phyloP scores from a whole-genome alignment of 2,888 invertebrate genomes.

The Deilephila elpenor region DNA sequence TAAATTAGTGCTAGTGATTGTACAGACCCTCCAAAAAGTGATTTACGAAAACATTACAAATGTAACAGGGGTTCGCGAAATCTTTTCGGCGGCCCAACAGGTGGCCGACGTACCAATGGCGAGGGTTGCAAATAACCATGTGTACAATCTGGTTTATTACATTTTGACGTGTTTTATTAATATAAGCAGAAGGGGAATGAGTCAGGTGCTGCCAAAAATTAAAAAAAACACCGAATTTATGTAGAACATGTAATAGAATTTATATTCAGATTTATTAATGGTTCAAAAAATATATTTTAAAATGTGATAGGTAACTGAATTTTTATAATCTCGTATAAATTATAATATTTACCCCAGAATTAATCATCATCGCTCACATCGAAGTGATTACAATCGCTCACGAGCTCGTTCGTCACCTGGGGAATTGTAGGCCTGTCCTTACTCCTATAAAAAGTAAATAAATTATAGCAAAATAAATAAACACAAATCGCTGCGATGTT shows the following conservation, averaged over 20 bases:
- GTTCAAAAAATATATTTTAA: too few species aligned
- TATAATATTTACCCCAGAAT: too few species aligned
- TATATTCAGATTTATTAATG: too few species aligned
- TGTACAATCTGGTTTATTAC: not conserved
- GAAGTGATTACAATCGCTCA: too few species aligned
- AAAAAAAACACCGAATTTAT: not conserved
- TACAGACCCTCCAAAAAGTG: not conserved
- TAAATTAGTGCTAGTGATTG: not conserved
- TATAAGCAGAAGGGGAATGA: not conserved
- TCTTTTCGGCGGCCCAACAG: conserved; percentile 33
- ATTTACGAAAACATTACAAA: conserved; percentile 23
- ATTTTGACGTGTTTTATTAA: not conserved
- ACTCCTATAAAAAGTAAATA: too few species aligned
- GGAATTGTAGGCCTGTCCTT: too few species aligned
- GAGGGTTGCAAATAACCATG: conserved; percentile 16
- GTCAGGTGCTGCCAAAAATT: not conserved
- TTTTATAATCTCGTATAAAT: too few species aligned
- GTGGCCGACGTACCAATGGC: not conserved
- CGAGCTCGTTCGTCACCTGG: too few species aligned
- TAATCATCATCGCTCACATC: too few species aligned
- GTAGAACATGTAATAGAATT: not conserved
- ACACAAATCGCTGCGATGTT: too few species aligned
- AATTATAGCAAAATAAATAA: too few species aligned
- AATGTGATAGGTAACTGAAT: too few species aligned
- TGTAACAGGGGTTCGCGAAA: conserved; percentile 34